Conservation (phyloP, 53 echinoderm and acorn worm genomes). For the Apostichopus leukothele region DNA sequence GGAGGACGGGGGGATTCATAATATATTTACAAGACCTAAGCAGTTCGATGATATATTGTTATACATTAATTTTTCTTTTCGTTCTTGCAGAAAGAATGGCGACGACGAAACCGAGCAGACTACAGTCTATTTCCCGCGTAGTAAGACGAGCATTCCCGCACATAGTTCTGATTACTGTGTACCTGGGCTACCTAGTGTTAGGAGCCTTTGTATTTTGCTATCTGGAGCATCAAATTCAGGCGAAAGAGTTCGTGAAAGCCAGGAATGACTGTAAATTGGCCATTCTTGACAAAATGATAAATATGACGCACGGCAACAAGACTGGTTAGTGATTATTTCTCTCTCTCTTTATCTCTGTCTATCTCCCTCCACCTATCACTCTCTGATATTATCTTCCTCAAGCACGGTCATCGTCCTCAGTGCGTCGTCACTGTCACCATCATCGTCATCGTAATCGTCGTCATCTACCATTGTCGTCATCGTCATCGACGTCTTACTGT, state of each 20-base stretch:
- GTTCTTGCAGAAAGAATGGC: not conserved
- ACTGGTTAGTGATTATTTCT: not conserved
- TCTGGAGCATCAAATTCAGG: slow-evolving; percentile 52
- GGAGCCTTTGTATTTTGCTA: slow-evolving; percentile 58
- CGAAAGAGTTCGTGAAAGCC: slow-evolving; percentile 26
- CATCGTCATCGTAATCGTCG: too few relatives aligned
- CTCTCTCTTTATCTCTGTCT: too few relatives aligned
- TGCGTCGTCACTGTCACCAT: too few relatives aligned
- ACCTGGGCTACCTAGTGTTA: slow-evolving; percentile 60
- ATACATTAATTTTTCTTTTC: not conserved
- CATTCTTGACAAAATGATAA: not conserved
- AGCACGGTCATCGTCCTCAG: too few relatives aligned
- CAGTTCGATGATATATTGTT: not conserved
- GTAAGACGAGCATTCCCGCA: slow-evolving; percentile 56
- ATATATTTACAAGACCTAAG: too few relatives aligned
- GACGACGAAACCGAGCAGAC: not conserved
- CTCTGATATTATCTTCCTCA: too few relatives aligned
- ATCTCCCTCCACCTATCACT: too few relatives aligned
- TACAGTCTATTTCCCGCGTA: not conserved
- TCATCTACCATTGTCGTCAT: too few relatives aligned
- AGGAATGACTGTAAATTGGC: slow-evolving; percentile 23
- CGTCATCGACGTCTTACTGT: too few relatives aligned
- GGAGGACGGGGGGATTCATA: not conserved
- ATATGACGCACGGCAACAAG: not conserved
- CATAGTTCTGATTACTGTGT: slow-evolving; percentile 50